Evolutionary conservation across 2,113 vertebrate species (phyloP).

Genomic region (Phrynocephalus versicolor): DNA sequence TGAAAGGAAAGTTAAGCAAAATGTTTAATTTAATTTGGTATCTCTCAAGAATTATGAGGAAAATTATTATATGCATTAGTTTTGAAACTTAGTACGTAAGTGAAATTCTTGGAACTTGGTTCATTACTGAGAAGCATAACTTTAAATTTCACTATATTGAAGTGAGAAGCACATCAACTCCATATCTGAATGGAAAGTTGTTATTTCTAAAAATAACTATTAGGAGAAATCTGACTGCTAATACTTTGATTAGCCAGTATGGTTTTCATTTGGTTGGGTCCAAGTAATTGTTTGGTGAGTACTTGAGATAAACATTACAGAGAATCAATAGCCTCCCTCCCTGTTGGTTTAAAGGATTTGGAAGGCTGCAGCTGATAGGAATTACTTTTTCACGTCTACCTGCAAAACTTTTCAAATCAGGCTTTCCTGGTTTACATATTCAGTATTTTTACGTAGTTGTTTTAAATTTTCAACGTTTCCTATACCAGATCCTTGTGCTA

Average conservation of each 20-base stretch:
- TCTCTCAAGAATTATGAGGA: slow-evolving; percentile 19
- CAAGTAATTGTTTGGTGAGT: slow-evolving; percentile 73
- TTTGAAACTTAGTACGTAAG: neutral
- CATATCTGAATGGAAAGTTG: slow-evolving; percentile 32
- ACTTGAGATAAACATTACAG: slow-evolving; percentile 54
- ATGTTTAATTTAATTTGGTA: neutral
- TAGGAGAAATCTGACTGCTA: slow-evolving; percentile 56
- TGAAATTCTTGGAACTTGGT: slow-evolving; percentile 11
- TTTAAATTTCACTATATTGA: slow-evolving; percentile 27
- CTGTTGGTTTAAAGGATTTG: slow-evolving; percentile 51
- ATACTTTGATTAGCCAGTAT: slow-evolving; percentile 68
- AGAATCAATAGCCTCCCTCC: slow-evolving; percentile 55
- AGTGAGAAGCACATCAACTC: slow-evolving; percentile 33
- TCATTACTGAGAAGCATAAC: neutral
- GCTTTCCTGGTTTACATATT: slow-evolving; percentile 31
- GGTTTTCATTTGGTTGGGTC: slow-evolving; percentile 72
- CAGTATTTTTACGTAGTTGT: slow-evolving; percentile 32
- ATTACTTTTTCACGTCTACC: slow-evolving; percentile 48
- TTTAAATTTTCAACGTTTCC: slow-evolving; percentile 40
- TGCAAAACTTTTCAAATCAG: slow-evolving; percentile 51
- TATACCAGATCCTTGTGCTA: slow-evolving; percentile 19
- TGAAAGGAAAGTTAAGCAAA: neutral
- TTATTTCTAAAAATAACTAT: slow-evolving; percentile 38
- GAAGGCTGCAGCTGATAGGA: slow-evolving; percentile 44
- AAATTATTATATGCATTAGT: no score